phyloP scores from a whole-genome alignment of 2,797 vertebrate genomes.

The Amniataba percoides region DNA sequence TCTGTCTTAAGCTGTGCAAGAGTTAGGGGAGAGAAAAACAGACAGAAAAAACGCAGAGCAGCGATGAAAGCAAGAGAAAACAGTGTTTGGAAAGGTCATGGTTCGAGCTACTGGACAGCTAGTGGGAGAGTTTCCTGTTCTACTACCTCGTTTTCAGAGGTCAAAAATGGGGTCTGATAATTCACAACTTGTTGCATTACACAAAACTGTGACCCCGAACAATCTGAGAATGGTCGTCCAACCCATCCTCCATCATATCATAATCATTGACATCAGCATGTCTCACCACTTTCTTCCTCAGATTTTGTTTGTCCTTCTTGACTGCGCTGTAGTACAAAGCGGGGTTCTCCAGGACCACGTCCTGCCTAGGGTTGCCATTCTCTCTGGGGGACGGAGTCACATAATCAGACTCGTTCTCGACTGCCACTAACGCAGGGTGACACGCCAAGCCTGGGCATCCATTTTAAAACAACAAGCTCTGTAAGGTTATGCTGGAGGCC shows the following conservation, averaged over 20 bases:
- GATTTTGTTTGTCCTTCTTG: slow-evolving; percentile 92
- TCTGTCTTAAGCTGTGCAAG: slow-evolving; percentile 91
- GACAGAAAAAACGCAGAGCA: slow-evolving; percentile 87
- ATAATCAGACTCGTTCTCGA: slow-evolving; percentile 86
- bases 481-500: slow-evolving; percentile 76
- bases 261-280: slow-evolving; percentile 77
- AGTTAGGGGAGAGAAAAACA: slow-evolving; percentile 88
- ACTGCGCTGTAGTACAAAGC: slow-evolving; percentile 91
- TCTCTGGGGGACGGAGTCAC: slow-evolving; percentile 90
- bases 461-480: slow-evolving; percentile 85
- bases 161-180: slow-evolving; percentile 58
- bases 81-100: slow-evolving; percentile 80
- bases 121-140: slow-evolving; percentile 60
- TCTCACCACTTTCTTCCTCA: slow-evolving; percentile 93
- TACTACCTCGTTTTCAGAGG: slow-evolving; percentile 58
- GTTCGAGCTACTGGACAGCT: slow-evolving; percentile 66
- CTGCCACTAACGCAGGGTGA: slow-evolving; percentile 81
- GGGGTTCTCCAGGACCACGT: slow-evolving; percentile 92
- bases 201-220: slow-evolving; percentile 68
- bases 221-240: slow-evolving; percentile 72
- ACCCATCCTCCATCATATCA: slow-evolving; percentile 71
- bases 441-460: slow-evolving; percentile 89
- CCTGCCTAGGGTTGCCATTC: slow-evolving; percentile 91
- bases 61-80: slow-evolving; percentile 88
- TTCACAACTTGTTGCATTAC: slow-evolving; percentile 50